Conservation (phyloP, 2,113 vertebrate genomes). For the Pelodiscus sinensis region DNA sequence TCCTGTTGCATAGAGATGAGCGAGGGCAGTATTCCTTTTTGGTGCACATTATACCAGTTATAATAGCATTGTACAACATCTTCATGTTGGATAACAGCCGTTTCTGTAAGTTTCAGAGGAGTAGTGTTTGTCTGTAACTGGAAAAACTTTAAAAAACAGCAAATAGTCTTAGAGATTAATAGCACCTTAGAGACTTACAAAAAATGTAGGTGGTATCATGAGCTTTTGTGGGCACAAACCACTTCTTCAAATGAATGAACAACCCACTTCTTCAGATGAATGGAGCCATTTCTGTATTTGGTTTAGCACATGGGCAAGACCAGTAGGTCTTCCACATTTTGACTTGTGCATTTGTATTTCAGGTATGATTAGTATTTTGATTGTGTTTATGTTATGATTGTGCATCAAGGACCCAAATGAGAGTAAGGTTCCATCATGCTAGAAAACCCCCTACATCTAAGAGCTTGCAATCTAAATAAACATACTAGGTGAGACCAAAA, state of each 20-base stretch:
- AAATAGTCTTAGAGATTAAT: no score
- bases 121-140: no score
- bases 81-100: not conserved
- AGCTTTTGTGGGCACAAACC: no score
- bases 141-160: no score
- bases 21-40: not conserved
- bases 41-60: rapidly evolving
- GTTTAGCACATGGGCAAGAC: not conserved
- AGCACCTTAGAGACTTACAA: no score
- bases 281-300: not conserved
- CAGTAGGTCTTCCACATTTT: not conserved
- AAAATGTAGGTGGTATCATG: no score
- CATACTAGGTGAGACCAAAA: no score
- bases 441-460: not conserved
- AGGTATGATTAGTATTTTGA: not conserved
- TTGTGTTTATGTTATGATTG: no score
- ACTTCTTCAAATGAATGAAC: no score
- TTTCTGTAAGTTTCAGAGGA: no score
- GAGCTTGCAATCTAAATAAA: not conserved
- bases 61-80: not conserved
- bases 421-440: not conserved
- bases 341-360: not conserved
- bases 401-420: not conserved
- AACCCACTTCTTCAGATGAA: no score
- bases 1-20: not conserved